Conservation (phyloP, 1,140 invertebrate species). For the Drosophila albomicans region DNA sequence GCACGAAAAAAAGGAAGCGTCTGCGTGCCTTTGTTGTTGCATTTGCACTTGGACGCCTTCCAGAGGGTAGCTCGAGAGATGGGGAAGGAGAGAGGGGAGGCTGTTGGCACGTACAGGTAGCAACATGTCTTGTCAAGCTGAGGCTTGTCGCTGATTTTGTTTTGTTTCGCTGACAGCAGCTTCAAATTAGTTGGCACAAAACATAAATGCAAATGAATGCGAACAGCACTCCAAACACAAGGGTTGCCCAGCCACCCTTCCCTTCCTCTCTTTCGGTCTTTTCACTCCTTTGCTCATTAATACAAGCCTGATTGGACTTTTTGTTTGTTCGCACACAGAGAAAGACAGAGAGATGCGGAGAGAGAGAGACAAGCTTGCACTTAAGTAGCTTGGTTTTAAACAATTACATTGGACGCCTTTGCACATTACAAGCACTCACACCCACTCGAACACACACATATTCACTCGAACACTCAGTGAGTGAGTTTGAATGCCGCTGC, state of each 20-base stretch:
- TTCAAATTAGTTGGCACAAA: conserved; percentile 82
- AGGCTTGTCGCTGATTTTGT: conserved; percentile 76
- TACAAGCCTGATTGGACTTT: conserved; percentile 80
- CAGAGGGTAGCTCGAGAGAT: conserved; percentile 1
- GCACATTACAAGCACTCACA: conserved; percentile 63
- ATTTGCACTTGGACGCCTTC: conserved; percentile 62
- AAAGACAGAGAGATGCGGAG: too few relatives aligned
- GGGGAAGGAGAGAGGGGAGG: background rate
- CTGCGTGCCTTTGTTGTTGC: conserved; percentile 43
- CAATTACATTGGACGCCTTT: conserved; percentile 81
- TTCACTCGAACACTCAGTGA: background rate
- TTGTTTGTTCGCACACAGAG: conserved; percentile 59
- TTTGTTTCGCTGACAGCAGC: conserved; percentile 65
- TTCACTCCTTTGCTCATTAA: conserved; percentile 60
- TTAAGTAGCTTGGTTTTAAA: conserved; percentile 80
- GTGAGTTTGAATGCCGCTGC: conserved; percentile 56
- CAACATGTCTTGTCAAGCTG: conserved; percentile 46
- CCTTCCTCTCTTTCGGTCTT: background rate
- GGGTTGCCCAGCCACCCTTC: conserved; percentile 12
- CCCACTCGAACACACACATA: background rate
- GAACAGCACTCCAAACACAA: conserved; percentile 30
- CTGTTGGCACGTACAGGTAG: conserved; percentile 4
- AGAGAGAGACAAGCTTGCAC: conserved; percentile 42
- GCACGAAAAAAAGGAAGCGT: conserved; percentile 19
- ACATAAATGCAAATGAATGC: conserved; percentile 83